Evolutionary conservation across 1,140 invertebrate genomes (phyloP).

Genomic region (Drosophila bipectinata): DNA sequence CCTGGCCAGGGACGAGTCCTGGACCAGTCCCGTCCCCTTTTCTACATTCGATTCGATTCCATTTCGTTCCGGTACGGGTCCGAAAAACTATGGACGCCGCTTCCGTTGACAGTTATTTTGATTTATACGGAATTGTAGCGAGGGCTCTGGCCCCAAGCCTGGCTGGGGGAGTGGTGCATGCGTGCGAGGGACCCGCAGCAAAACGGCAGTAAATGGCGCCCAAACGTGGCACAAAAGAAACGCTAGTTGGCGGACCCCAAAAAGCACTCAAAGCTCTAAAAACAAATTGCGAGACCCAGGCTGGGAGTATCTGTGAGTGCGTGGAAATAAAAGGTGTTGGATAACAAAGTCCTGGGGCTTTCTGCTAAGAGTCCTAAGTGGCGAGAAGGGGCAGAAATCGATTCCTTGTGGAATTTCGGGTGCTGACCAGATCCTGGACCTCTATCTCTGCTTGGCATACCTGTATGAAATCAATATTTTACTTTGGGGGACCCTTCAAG

Average conservation of each 20-base stretch:
- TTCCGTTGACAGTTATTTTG: constrained; percentile 81
- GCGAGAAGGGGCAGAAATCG: background rate
- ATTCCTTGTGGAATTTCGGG: no score
- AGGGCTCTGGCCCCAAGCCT: constrained; percentile 18
- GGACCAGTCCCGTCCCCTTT: background rate
- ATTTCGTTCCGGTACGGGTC: constrained; percentile 42
- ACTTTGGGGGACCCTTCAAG: background rate
- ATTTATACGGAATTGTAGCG: constrained; percentile 72
- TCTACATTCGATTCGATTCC: constrained; percentile 30
- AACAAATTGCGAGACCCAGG: constrained; percentile 56
- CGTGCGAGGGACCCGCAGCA: constrained; percentile 49
- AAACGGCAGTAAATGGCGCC: constrained; percentile 68
- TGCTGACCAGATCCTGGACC: no score
- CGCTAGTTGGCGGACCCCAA: constrained; percentile 54
- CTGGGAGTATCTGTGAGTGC: constrained; percentile 10
- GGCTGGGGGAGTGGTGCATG: constrained; percentile 31
- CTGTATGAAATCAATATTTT: background rate
- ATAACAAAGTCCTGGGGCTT: constrained; percentile 36
- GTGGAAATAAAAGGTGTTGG: constrained; percentile 58
- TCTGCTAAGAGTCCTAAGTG: background rate
- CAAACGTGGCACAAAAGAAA: constrained; percentile 50
- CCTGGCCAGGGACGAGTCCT: background rate
- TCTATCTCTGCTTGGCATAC: background rate
- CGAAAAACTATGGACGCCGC: constrained; percentile 75
- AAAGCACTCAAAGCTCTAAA: constrained; percentile 72